Base-by-base conservation (phyloP, 2,113 vertebrate genomes). In the Etia nguti region DNA sequence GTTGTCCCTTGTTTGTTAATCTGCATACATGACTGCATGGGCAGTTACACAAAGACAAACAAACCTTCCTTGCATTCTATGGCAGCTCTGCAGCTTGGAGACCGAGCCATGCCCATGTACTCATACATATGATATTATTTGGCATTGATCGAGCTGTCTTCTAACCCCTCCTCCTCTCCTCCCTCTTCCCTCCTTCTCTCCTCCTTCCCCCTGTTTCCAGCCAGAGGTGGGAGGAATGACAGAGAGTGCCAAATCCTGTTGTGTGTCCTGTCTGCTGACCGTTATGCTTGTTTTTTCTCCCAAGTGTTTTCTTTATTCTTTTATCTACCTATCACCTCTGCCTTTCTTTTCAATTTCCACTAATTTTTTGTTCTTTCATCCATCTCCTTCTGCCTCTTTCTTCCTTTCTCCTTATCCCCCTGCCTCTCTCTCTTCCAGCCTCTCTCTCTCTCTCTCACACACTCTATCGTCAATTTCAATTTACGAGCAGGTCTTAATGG, bases 51-150 rank as follows among this genome's bases (percentile, higher is more conserved):
- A 82, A 55, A 86, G 62, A 55, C 11, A n/a, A n/a, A 68, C 79
- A 70, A 81, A 60, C 73, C 82, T 86, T 62, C 79, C 68, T 86
- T 70, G 86, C 86, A 50, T 82, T 82, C 34, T 73, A 55, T 65
- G 81, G 86, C 85, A 89, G 82, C 86, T 92, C 62, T 79, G 87
- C 79, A 87, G 41, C 52, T 91, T 86, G 93, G 93, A 88, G 87
- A 77, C 68, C 29, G 22, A 52, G 60, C 88, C 41, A 22, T 65
- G 70, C 93, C 89, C 90, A 84, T 87, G 85, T 90, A 77, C 70
- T 95, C 93, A 93, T 93, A 92, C 92, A 93, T 92, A 92, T 90
- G 92, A 95, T 94, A 94, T 95, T 92, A 94, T 95, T 93, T 95
- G 94, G 91, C 93, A 95, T 94, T 94, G 93, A 95, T 94, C 88